Base-by-base conservation (phyloP, 1,140 invertebrate species). In the Lepidurus couesii region DNA sequence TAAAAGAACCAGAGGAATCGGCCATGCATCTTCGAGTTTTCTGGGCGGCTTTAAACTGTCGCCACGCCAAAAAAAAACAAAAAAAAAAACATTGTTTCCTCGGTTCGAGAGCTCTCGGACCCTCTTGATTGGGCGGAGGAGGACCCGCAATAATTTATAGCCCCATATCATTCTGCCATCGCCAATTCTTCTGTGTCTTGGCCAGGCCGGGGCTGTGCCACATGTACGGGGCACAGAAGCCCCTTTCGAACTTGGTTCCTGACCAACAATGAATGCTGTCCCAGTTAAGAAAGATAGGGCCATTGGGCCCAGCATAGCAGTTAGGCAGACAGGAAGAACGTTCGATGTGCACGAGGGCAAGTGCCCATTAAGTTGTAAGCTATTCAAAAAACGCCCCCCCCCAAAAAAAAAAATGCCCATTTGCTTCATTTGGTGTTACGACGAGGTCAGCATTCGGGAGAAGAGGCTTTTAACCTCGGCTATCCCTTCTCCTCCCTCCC, bases 281-380 rank as follows among this genome's bases (percentile, higher is more conserved):
- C 53, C 53, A 65, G 53, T 21, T n/a, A 65, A 65, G 13, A 65
- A 65, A n/a, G 53, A 65, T 65, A 65, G 53, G 53, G 53, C 53
- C 9, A 9, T 65, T 65, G 53, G 13, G 53, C 13, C 53, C 53
- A 65, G 21, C 53, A 65, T 65, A 65, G 53, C 53, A 21, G 53
- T 65, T 65, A 65, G 53, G 53, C 21, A 7, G 53, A 16, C 16
- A 65, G 8, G 8, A 21, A 65, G 21, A 65, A 65, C 16, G 16
- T 65, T 65, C n/a, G 53, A 65, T 65, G 53, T 65, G 53, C 53
- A 65, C 16, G 53, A 65, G 53, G 53, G 53, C 53, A 65, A 65
- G 53, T 65, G 53, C 53, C 53, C 53, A 65, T 65, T 65, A 65
- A 65, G 53, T 65, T 65, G 53, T 65, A 65, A 65, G 53, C 53